Evolutionary conservation across 1,140 invertebrate genomes (phyloP).

Genomic region (Meloidogyne floridensis): DNA sequence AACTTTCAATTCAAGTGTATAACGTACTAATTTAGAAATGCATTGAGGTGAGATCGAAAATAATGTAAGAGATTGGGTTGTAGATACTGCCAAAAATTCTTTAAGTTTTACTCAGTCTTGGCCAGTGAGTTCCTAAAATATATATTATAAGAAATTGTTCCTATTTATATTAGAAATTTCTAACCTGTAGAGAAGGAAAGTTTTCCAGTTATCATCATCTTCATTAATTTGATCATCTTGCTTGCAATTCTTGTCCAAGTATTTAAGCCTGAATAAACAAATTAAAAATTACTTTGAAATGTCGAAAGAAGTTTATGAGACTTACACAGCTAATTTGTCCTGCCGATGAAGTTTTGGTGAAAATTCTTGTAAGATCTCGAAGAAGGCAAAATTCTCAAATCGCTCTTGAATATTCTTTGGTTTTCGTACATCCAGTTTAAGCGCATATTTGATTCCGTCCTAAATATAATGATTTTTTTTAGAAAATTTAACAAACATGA

Average conservation of each 20-base stretch:
- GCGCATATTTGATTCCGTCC: conserved; percentile 46
- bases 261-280: conserved; percentile 17
- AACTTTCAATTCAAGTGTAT: neutral
- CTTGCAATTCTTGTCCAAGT: conserved; percentile 25
- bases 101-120: conserved; percentile 11
- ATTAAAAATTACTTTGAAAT: neutral
- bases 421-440: conserved; percentile 37
- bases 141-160: no score
- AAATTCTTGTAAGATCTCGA: conserved; percentile 50
- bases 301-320: neutral
- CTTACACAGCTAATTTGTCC: conserved; percentile 52
- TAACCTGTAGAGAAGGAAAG: conserved; percentile 22
- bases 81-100: neutral
- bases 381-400: conserved; percentile 39
- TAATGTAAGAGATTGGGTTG: neutral
- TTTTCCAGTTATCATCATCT: conserved; percentile 12
- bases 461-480: conserved; percentile 26
- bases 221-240: neutral
- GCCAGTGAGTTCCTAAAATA: conserved; percentile 23
- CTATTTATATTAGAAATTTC: neutral
- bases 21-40: neutral
- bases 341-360: conserved; percentile 50
- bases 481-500: conserved; percentile 61
- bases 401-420: conserved; percentile 9
- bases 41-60: neutral